Conservation (phyloP, 2,113 vertebrate species). For the Sigmodon hispidus region DNA sequence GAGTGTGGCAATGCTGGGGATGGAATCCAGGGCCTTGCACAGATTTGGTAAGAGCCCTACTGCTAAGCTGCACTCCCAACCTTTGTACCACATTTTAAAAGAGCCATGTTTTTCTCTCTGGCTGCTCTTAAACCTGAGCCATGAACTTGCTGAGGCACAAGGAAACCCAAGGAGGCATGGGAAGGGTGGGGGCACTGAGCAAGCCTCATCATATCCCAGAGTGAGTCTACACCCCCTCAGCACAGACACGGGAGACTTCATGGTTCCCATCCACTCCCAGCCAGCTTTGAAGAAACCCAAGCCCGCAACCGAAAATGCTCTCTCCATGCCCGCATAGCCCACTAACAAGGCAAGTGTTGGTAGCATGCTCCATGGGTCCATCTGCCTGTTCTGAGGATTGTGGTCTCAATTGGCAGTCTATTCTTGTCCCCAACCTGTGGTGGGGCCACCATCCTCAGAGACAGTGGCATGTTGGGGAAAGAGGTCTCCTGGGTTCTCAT, state of each 20-base stretch:
- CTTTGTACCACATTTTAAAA: background rate
- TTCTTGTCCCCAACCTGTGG: conserved; percentile 41
- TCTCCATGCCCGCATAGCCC: conserved; percentile 16
- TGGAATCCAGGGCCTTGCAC: background rate
- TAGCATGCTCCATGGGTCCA: background rate
- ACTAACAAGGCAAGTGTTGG: conserved; percentile 37
- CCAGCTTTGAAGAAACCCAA: conserved; percentile 37
- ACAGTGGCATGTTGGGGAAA: background rate
- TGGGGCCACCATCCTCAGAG: background rate
- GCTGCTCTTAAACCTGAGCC: background rate
- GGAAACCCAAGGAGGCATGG: accelerated
- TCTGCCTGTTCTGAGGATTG: conserved; percentile 28
- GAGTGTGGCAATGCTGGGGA: background rate
- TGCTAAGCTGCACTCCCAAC: too few relatives aligned
- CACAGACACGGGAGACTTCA: background rate
- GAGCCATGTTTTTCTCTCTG: background rate
- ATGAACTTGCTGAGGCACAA: background rate
- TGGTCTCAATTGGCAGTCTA: conserved; percentile 58
- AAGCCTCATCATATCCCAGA: background rate
- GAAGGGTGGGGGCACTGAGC: background rate
- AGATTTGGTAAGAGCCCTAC: background rate
- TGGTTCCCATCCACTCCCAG: background rate
- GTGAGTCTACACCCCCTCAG: background rate
- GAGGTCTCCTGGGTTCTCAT: background rate
- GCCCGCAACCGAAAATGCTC: background rate